These are phyloP conservation scores for Camponotus fellah DNA, from an alignment of 2,888 invertebrate species.

Conservation along the genomic window DNA sequence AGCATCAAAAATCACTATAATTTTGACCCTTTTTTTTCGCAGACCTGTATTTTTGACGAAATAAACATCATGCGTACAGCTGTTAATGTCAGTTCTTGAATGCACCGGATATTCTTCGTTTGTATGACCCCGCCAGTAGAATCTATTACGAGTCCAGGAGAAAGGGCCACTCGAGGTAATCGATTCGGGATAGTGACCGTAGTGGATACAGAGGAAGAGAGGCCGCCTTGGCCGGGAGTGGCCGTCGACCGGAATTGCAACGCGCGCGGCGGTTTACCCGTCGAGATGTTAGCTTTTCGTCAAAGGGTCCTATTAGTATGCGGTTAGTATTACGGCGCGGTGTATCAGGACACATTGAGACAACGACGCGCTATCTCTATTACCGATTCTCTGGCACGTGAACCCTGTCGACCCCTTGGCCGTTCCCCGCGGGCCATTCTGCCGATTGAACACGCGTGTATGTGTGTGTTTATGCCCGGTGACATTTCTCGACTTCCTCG, in stretches of 20 bases:
- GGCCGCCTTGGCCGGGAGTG: slow-evolving; percentile 23
- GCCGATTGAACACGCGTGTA: background rate
- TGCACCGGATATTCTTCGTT: slow-evolving; percentile 60
- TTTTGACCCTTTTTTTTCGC: too few species aligned
- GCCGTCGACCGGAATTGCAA: slow-evolving; percentile 63
- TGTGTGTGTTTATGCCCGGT: background rate
- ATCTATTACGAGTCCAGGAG: slow-evolving; percentile 63
- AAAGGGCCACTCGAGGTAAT: slow-evolving; percentile 67
- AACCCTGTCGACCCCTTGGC: slow-evolving; percentile 54
- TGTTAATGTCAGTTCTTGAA: background rate
- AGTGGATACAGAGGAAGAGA: slow-evolving; percentile 34
- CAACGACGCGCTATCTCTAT: slow-evolving; percentile 65
- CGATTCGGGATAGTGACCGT: slow-evolving; percentile 57
- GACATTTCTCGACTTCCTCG: slow-evolving; percentile 40
- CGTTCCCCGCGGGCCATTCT: background rate
- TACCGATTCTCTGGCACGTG: slow-evolving; percentile 71
- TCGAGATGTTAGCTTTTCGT: slow-evolving; percentile 80
- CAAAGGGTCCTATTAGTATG: slow-evolving; percentile 81
- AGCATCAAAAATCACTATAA: too few species aligned
- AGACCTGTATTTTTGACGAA: too few species aligned
- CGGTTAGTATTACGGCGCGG: slow-evolving; percentile 77
- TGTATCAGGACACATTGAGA: slow-evolving; percentile 66
- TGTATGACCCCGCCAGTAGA: slow-evolving; percentile 53
- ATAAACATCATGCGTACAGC: too few species aligned
- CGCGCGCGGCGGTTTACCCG: slow-evolving; percentile 66